Conservation (phyloP, 2,113 vertebrate species). For the Chionodraco myersi region DNA sequence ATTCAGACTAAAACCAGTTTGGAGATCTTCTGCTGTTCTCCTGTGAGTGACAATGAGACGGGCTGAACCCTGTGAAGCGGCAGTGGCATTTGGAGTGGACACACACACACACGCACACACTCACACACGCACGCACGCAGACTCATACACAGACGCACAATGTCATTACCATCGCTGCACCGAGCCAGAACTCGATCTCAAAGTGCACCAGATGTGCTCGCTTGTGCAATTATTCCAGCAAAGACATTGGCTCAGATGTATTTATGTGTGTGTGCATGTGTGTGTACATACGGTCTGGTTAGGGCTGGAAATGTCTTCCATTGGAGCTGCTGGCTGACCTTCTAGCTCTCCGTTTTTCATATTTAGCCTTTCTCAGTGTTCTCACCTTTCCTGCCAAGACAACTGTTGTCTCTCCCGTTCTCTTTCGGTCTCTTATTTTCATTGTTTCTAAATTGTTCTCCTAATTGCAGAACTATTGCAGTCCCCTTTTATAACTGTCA, state of each 20-base stretch:
- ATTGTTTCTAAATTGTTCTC: slow-evolving; percentile 1
- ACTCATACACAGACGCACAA: slow-evolving; percentile 38
- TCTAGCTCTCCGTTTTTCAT: slow-evolving; percentile 71
- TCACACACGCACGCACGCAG: slow-evolving; percentile 32
- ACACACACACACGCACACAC: slow-evolving; percentile 38
- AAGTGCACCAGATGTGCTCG: slow-evolving; percentile 81
- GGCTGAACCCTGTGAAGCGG: slow-evolving; percentile 59
- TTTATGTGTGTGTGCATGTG: slow-evolving; percentile 53
- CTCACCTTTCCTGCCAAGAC: slow-evolving; percentile 75
- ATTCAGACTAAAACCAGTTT: slow-evolving; percentile 1
- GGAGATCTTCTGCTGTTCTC: slow-evolving; percentile 22
- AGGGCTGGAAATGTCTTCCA: slow-evolving; percentile 79
- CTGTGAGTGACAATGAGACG: slow-evolving; percentile 51
- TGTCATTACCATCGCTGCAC: slow-evolving; percentile 63
- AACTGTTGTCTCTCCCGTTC: slow-evolving; percentile 76
- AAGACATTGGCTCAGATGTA: slow-evolving; percentile 73
- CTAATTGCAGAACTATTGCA: background rate
- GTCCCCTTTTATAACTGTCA: background rate
- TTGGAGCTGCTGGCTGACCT: slow-evolving; percentile 80
- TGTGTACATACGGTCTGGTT: slow-evolving; percentile 66
- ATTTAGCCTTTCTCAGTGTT: slow-evolving; percentile 69
- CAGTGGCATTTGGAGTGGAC: slow-evolving; percentile 73
- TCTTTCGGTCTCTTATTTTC: background rate
- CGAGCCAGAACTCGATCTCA: slow-evolving; percentile 72
- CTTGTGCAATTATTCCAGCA: slow-evolving; percentile 75